A percentile compares a stretch with the other conserved stretches of the same genome.
phyloP scores from a whole-genome alignment of 2,113 vertebrate genomes.

The Chloropsis hardwickii region DNA sequence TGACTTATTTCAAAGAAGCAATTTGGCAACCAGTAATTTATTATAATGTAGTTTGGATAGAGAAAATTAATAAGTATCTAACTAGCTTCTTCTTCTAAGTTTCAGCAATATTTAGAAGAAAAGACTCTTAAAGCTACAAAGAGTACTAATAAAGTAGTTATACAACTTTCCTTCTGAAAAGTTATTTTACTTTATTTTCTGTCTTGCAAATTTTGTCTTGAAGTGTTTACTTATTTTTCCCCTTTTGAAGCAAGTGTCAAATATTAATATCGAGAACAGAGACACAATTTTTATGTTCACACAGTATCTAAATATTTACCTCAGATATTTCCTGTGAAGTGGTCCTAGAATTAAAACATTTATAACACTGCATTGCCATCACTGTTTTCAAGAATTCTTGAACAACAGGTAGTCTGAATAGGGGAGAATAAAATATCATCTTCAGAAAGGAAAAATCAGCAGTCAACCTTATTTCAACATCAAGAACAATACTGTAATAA shows the following conservation, averaged over 20 bases:
- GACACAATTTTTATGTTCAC: neutral
- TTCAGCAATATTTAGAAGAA: neutral
- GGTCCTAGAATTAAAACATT: neutral
- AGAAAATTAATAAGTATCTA: neutral
- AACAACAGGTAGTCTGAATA: neutral
- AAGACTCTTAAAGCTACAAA: neutral
- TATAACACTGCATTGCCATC: neutral
- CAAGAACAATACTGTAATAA: neutral
- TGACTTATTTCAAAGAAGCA: neutral
- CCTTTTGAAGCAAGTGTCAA: neutral
- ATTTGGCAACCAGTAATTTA: neutral
- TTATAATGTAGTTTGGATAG: neutral
- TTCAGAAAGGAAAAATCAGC: neutral
- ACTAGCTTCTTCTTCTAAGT: neutral
- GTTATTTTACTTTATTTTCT: neutral
- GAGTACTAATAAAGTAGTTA: neutral
- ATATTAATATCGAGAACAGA: neutral
- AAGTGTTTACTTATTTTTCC: neutral
- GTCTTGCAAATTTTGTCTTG: neutral
- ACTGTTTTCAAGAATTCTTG: neutral
- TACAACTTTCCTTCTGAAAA: neutral
- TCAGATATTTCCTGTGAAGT: neutral
- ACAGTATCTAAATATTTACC: neutral
- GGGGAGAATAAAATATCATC: neutral
- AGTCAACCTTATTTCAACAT: neutral